Conservation (phyloP, 2,113 vertebrate genomes). For the Bufo gargarizans region DNA sequence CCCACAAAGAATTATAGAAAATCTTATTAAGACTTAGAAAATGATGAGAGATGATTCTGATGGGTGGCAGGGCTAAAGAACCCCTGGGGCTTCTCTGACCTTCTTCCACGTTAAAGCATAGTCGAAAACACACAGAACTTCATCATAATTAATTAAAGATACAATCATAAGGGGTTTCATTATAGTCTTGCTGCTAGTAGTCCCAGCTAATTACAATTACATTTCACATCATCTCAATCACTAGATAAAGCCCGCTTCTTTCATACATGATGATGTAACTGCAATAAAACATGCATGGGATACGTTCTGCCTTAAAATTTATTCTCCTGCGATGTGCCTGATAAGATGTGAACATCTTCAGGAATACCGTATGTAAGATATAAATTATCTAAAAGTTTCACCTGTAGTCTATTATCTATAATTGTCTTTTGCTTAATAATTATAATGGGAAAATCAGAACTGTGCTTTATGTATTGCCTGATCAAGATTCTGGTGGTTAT, state of each 20-base stretch:
- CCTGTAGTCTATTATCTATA: background rate
- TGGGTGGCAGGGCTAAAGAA: conserved; percentile 45
- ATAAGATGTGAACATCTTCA: background rate
- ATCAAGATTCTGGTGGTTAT: no score
- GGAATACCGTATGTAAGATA: background rate
- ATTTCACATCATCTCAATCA: conserved; percentile 35
- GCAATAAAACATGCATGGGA: conserved; percentile 30
- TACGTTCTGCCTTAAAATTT: background rate
- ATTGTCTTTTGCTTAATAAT: background rate
- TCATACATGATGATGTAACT: conserved; percentile 25
- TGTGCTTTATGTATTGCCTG: no score
- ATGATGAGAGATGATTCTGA: conserved; percentile 39
- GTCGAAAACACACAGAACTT: conserved; percentile 37
- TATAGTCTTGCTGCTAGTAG: conserved; percentile 13
- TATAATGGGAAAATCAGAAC: background rate
- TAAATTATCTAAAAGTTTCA: background rate
- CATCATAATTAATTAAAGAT: conserved; percentile 51
- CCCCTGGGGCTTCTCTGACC: conserved; percentile 46
- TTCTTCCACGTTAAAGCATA: conserved; percentile 46
- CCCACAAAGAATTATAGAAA: conserved; percentile 1
- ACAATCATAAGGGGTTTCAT: conserved; percentile 50
- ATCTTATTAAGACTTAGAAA: conserved; percentile 34
- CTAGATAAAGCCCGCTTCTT: conserved; percentile 19
- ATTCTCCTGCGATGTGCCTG: conserved; percentile 1
- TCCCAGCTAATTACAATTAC: conserved; percentile 37